Evolutionary conservation across 2,888 invertebrate species (phyloP), one percentile per base, ranked within the genome.

Genomic region (Athalia cordata): DNA sequence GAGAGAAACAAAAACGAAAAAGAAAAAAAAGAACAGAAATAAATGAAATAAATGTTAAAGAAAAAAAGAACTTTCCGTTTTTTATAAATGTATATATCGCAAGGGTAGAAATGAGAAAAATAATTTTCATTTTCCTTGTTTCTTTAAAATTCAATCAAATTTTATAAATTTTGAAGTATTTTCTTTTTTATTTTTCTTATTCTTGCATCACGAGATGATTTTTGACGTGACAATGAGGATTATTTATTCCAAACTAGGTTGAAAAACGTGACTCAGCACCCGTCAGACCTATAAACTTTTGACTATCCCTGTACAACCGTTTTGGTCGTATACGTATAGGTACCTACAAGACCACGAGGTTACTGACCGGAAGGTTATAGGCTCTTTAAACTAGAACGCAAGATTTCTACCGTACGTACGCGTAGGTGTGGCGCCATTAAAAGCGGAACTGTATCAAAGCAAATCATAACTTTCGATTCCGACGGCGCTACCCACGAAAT

Each of bases 341-440:
- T 29, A 29, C 29, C 29, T 29, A 29, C 29, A 29, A 29, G 29
- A 62, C 15, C 5, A 61, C 50, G 75, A 75, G 75, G 75, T 75
- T 61, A 75, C 49, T 75, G 75, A 75, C 75, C 75, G 75, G 15
- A 75, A 68, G 59, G 75, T 59, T 75, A 55, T 66, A 77, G 77
- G 57, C 62, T 15, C 52, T 67, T 77, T 70, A 70, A 77, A 77
- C 77, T 77, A 62, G 77, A 77, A 70, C 77, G 47, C 77, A 29
- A 62, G 75, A 62, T 75, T 75, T 75, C 50, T 75, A 75, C 15
- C 29, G 47, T 67, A 59, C 61, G 70, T 61, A 49, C 52, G 77
- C 77, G 77, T 70, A 67, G 77, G 77, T 67, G 77, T 77, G 77
- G 68, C 77, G 68, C 67, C 68, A 47, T 70, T 77, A 70, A 47